Evolutionary conservation across 2,797 vertebrate genomes (phyloP), one percentile per base, ranked within the genome.

Genomic region (Mastacembelus armatus): DNA sequence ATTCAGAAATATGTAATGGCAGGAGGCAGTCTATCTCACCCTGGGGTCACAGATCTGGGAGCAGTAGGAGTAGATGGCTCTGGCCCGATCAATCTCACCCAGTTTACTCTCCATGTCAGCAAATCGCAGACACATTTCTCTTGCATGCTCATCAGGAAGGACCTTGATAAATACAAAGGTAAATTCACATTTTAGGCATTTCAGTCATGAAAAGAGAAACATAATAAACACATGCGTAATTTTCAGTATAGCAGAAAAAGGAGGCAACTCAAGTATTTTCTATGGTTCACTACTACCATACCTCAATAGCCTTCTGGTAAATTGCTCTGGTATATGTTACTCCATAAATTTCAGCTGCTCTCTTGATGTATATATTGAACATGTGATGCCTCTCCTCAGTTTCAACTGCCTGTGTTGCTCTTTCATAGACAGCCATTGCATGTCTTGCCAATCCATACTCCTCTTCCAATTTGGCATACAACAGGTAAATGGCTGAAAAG

Each of bases 351-450:
- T 98, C 96, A 0, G 96, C 97, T 0, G 97, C 97, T 56, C 96
- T 92, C 88, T 96, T 96, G 84, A 98, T 97, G 90, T 97, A 97
- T 83, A 98, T 97, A 82, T 98, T 97, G 86, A 96, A 98, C 96
- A 98, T 98, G 32, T 95, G 94, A 9, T 95, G 95, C 66, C 94
- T 93, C 85, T 98, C 96, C 0, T 85, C 85, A 0, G 91, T 84
- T 61, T 95, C 96, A 45, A 98, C 97, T 0, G 96, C 96, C 50
- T 94, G 85, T 0, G 97, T 97, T 48, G 96, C 96, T 0, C 97
- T 93, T 80, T 98, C 97, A 1, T 98, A 98, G 36, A 98, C 96
- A 0, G 95, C 96, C 96, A 98, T 98, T 65, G 97, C 97, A 0
- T 97, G 97, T 1, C 96, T 93, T 0, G 97, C 97, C 80, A 98